Conservation (phyloP, 2,797 vertebrate genomes). For the Luscinia megarhynchos region DNA sequence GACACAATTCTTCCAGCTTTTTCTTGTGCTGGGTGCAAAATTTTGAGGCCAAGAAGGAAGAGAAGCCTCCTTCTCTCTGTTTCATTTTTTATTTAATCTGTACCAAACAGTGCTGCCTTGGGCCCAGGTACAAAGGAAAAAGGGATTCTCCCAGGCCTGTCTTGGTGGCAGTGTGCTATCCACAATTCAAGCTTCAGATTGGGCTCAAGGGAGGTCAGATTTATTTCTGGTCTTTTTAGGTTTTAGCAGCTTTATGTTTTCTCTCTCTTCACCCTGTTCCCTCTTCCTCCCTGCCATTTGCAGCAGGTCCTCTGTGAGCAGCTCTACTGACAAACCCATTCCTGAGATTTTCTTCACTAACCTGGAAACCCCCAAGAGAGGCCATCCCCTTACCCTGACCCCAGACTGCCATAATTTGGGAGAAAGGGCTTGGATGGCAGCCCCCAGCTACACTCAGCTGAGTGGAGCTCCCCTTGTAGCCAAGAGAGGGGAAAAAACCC, state of each 20-base stretch:
- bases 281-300: background rate
- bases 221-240: background rate
- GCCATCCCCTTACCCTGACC: background rate
- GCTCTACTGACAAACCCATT: background rate
- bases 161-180: background rate
- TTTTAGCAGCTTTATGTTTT: background rate
- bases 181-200: background rate
- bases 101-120: background rate
- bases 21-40: background rate
- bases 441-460: background rate
- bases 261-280: background rate
- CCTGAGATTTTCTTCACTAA: conserved; percentile 1
- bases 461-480: background rate
- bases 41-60: background rate
- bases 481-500: background rate
- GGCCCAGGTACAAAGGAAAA: background rate
- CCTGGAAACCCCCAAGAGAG: background rate
- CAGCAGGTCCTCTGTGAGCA: background rate
- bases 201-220: background rate
- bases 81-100: background rate
- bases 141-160: conserved; percentile 9
- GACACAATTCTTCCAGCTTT: background rate
- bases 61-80: background rate
- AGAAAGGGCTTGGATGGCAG: background rate
- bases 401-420: background rate